A percentile compares a stretch with the other conserved stretches of the same genome.
Conservation (phyloP, 2,888 invertebrate genomes). For the Mythimna lalbum region DNA sequence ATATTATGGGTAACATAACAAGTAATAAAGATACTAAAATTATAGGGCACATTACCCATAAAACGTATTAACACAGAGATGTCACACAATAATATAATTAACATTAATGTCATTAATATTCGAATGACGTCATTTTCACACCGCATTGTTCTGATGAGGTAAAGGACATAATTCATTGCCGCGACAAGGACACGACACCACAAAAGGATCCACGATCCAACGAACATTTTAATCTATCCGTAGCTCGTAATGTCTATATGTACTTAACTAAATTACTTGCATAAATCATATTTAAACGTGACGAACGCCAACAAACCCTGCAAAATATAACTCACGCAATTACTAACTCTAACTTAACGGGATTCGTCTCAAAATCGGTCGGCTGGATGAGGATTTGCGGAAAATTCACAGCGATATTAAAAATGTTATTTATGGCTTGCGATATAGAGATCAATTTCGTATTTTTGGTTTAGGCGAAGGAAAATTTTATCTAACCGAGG, state of each 20-base stretch:
- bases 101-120: conserved; percentile 53
- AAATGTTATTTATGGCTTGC: conserved; percentile 69
- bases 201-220: conserved; percentile 75
- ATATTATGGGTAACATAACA: conserved; percentile 12
- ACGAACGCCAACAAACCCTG: conserved; percentile 77
- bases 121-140: conserved; percentile 56
- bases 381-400: conserved; percentile 33
- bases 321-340: conserved; percentile 64
- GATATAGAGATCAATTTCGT: conserved; percentile 70
- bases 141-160: conserved; percentile 56
- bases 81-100: conserved; percentile 51
- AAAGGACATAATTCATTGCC: conserved; percentile 75
- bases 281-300: conserved; percentile 91
- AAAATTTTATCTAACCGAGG: conserved; percentile 72
- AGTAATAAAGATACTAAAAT: conserved; percentile 44
- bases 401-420: conserved; percentile 56
- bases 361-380: conserved; percentile 68
- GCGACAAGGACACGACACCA: conserved; percentile 66
- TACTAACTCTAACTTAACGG: conserved; percentile 66
- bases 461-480: conserved; percentile 42
- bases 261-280: conserved; percentile 90
- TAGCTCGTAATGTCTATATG: conserved; percentile 86
- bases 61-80: conserved; percentile 30
- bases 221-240: conserved; percentile 88
- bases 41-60: conserved; percentile 33